Evolutionary conservation across 2,888 invertebrate species (phyloP).

Genomic region (Parthenolecanium corni): DNA sequence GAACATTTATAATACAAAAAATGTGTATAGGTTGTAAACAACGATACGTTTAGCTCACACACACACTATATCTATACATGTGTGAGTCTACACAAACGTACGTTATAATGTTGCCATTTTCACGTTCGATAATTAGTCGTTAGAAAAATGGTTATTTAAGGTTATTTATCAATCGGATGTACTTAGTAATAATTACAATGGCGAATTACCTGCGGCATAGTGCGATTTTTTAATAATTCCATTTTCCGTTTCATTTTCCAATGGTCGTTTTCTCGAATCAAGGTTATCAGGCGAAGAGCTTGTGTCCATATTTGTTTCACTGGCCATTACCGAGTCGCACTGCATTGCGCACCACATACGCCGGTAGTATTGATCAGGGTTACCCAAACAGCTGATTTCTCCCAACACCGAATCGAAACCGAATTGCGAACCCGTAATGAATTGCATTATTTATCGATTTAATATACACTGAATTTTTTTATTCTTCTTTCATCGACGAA

Average conservation of each 20-base stretch:
- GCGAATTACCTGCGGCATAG: slow-evolving; percentile 41
- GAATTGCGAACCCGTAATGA: slow-evolving; percentile 27
- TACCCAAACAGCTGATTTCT: slow-evolving; percentile 28
- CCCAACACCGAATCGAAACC: slow-evolving; percentile 26
- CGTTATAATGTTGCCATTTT: too few species aligned
- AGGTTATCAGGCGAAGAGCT: slow-evolving; percentile 80
- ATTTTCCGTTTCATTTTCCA: slow-evolving; percentile 77
- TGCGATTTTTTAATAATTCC: slow-evolving; percentile 80
- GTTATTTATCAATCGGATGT: too few species aligned
- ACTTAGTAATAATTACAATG: background rate
- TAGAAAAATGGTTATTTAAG: too few species aligned
- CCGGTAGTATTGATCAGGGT: slow-evolving; percentile 32
- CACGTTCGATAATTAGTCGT: too few species aligned
- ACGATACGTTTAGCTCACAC: too few species aligned
- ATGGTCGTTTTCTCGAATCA: slow-evolving; percentile 80
- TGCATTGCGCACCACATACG: slow-evolving; percentile 33
- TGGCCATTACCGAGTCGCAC: slow-evolving; percentile 31
- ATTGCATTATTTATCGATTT: slow-evolving; percentile 24
- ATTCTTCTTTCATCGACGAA: background rate
- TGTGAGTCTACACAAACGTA: too few species aligned
- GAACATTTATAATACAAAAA: too few species aligned
- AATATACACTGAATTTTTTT: background rate
- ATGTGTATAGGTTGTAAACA: too few species aligned
- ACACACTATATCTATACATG: too few species aligned
- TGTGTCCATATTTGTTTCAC: slow-evolving; percentile 65